Base-by-base conservation (phyloP, 2,888 invertebrate species). In the Adela reaumurella region DNA sequence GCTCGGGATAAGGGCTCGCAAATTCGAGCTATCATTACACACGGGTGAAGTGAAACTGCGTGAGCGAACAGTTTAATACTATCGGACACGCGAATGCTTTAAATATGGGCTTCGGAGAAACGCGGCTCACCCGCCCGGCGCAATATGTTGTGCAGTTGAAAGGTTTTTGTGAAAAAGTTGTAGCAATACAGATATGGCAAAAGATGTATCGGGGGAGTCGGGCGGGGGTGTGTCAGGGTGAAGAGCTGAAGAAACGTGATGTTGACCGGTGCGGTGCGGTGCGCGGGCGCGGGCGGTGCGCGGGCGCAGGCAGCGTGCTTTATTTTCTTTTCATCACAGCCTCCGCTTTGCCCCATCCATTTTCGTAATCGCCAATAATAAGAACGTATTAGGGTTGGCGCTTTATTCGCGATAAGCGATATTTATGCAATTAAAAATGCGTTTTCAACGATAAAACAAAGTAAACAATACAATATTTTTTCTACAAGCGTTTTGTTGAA, bases 281-380 rank as follows among this genome's bases (percentile, higher is more conserved):
- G n/a, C 10, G 24, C n/a, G 35, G 35, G 35, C 11, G 3, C n/a
- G n/a, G 11, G 14, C 14, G 6, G n/a, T 35, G 35, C 35, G 35
- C 35, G 11, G 11, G 35, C 35, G 8, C 35, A 35, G 4, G 6
- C 35, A 8, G 6, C 6, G 35, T 62, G 64, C 64, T 67, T 68
- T 71, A 73, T 74, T 73, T 73, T 70, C 73, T 70, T 73, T 76
- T 68, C 69, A 71, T 71, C 66, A 69, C 72, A 66, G 71, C 72
- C 72, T 72, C 73, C 65, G 70, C 68, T 72, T 70, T 71, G 35
- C 35, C 35, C 35, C 35, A 24, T 71, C 74, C 70, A 69, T 74
- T 74, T 74, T 74, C 69, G 72, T 73, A 73, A 73, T 74, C 68
- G 68, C 59, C 65, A 68, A 70, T 69, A 68, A 24, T 24, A 35